Evolutionary conservation across 92 coral and sea anemone species (phyloP), one percentile per base, ranked within the genome.

Genomic region (Diadumene lineata): DNA sequence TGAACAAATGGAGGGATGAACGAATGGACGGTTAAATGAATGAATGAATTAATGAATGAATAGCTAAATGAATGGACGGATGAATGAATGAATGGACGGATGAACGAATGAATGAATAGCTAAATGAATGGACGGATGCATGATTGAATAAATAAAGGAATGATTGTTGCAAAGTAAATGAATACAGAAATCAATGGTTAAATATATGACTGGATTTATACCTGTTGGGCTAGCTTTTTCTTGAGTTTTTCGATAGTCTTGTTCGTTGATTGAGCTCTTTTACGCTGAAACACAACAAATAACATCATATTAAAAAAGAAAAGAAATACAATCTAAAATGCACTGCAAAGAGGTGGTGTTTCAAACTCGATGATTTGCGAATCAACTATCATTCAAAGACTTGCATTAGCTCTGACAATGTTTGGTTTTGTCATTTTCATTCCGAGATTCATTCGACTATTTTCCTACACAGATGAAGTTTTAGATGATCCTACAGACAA

Each of bases 201-300:
- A 53, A 53, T 16, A 53, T 16, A 53, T 16, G n/a, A 16, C 2
- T 16, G 8, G 25, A 22, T n/a, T n/a, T 56, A 23, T 64, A 94
- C 98, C 88, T 91, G 98, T 46, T 92, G 98, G 0, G 92, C 98
- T 46, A 92, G 89, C 38, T 90, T 93, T 69, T 84, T 86, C 73
- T 92, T 93, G 70, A 94, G 68, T 81, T 89, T 88, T 63, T 94
- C 98, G 25, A 92, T 83, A 4, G 81, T 64, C 53, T 94, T 94
- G 73, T 77, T 69, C 0, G 88, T 73, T n/a, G 88, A 85, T 11
- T 77, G 92, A 0, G 84, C 85, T 55, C 93, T 79, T 74, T 92
- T 92, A 30, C 89, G 79, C 96, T 87, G 85, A 9, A 66, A 69
- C 17, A 11, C 23, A 15, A 58, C 64, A 58, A 58, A n/a, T n/a